Evolutionary conservation across 2,888 invertebrate species (phyloP).

Genomic region (Agonum fuliginosum): DNA sequence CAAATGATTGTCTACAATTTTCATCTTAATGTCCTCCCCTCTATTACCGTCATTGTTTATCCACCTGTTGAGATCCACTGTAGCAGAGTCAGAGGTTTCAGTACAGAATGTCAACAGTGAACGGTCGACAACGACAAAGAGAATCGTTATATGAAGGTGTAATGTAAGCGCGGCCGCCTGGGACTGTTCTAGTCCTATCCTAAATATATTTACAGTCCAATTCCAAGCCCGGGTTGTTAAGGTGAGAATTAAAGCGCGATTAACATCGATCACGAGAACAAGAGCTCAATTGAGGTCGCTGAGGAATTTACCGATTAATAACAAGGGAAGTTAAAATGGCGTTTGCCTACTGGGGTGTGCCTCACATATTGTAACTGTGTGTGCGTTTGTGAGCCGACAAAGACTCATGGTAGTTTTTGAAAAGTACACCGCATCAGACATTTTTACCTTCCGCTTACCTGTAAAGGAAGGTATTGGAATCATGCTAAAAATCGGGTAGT

Average conservation of each 20-base stretch:
- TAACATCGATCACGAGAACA: neutral
- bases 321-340: too few species aligned
- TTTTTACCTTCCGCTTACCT: too few species aligned
- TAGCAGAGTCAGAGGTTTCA: neutral
- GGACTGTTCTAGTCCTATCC: neutral
- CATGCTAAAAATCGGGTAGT: too few species aligned
- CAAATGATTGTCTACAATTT: neutral
- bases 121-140: too few species aligned
- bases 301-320: neutral
- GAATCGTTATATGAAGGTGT: slow-evolving; percentile 3
- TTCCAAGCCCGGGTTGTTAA: neutral
- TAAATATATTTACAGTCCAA: neutral
- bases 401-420: too few species aligned
- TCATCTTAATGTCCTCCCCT: neutral
- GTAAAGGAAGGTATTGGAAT: too few species aligned
- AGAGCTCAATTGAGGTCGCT: neutral
- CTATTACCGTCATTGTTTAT: too few species aligned
- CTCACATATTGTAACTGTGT: too few species aligned
- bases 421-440: too few species aligned
- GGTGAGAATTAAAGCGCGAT: neutral
- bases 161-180: neutral
- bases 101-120: slow-evolving; percentile 2
- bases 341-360: too few species aligned
- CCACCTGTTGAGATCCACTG: neutral
- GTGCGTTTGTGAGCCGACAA: too few species aligned